phyloP scores from a whole-genome alignment of 2,888 invertebrate species.

The Drosophila macrospina region DNA sequence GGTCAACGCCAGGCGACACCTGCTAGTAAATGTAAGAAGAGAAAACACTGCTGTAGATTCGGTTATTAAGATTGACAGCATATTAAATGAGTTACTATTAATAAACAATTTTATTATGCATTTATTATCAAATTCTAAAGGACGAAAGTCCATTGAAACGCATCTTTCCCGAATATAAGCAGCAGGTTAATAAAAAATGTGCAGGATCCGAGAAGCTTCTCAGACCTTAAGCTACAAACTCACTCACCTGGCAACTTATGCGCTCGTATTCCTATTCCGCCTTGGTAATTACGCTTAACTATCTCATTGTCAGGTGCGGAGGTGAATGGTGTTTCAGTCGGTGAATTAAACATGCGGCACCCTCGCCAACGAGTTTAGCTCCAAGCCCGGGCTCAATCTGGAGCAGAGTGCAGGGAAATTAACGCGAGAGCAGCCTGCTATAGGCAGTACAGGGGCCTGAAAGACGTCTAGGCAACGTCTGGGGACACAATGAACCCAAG shows the following conservation, averaged over 20 bases:
- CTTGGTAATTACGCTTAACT: conserved; percentile 81
- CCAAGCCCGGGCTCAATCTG: conserved; percentile 10
- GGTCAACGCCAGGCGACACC: too few species aligned
- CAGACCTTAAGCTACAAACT: conserved; percentile 7
- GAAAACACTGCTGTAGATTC: too few species aligned
- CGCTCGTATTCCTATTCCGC: conserved; percentile 52
- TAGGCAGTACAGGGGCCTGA: conserved; percentile 20
- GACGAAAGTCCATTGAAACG: conserved; percentile 10
- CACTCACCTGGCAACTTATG: neutral
- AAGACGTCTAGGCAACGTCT: conserved; percentile 29
- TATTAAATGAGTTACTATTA: neutral
- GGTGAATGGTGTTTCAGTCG: conserved; percentile 2
- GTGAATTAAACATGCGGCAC: conserved; percentile 57
- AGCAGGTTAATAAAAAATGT: conserved; percentile 69
- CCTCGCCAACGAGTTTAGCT: conserved; percentile 23
- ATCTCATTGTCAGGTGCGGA: conserved; percentile 65
- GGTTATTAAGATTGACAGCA: too few species aligned
- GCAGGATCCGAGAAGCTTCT: conserved; percentile 19
- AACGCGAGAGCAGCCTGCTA: conserved; percentile 15
- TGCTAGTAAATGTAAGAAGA: too few species aligned
- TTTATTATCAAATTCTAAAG: conserved; percentile 12
- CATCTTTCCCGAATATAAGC: conserved; percentile 13
- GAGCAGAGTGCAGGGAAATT: conserved; percentile 6
- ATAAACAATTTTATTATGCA: neutral
- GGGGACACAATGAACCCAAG: conserved; percentile 57